Evolutionary conservation across 2,888 invertebrate genomes (phyloP).

Genomic region (Drosophila falleni): DNA sequence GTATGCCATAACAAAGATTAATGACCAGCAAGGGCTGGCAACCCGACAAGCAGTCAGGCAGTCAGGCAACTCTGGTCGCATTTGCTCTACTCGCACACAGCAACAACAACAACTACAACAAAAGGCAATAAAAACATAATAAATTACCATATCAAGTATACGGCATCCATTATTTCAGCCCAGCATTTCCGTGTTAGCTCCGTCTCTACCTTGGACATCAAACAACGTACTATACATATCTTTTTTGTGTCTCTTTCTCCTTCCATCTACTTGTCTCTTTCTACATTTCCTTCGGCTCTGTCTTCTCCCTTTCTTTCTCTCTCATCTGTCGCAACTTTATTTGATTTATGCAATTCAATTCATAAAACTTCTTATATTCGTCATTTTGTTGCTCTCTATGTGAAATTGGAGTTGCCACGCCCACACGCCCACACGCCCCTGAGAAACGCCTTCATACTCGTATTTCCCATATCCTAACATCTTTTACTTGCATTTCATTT

Average conservation of each 20-base stretch:
- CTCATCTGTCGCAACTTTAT: slow-evolving; percentile 44
- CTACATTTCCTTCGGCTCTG: slow-evolving; percentile 14
- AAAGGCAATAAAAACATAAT: slow-evolving; percentile 83
- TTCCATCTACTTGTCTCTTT: background rate
- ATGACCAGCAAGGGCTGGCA: slow-evolving; percentile 79
- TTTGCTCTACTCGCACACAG: slow-evolving; percentile 55
- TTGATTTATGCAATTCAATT: slow-evolving; percentile 82
- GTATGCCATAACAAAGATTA: slow-evolving; percentile 82
- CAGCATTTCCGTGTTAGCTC: slow-evolving; percentile 71
- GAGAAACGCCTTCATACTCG: slow-evolving; percentile 52
- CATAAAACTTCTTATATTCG: slow-evolving; percentile 74
- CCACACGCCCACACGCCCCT: slow-evolving; percentile 41
- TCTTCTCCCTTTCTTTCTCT: slow-evolving; percentile 1
- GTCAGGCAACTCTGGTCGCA: slow-evolving; percentile 43
- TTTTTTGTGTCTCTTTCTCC: background rate
- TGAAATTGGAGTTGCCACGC: slow-evolving; percentile 55
- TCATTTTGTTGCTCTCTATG: slow-evolving; percentile 38
- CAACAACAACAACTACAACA: slow-evolving; percentile 50
- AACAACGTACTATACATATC: background rate
- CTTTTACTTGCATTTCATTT: slow-evolving; percentile 37
- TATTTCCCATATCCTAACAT: slow-evolving; percentile 27
- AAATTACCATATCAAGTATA: slow-evolving; percentile 84
- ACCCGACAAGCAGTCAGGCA: slow-evolving; percentile 26
- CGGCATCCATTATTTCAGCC: slow-evolving; percentile 62
- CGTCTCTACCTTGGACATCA: slow-evolving; percentile 7